These are phyloP conservation scores for Lepidostoma basale DNA, from an alignment of 1,140 invertebrate species.

Conservation along the genomic window DNA sequence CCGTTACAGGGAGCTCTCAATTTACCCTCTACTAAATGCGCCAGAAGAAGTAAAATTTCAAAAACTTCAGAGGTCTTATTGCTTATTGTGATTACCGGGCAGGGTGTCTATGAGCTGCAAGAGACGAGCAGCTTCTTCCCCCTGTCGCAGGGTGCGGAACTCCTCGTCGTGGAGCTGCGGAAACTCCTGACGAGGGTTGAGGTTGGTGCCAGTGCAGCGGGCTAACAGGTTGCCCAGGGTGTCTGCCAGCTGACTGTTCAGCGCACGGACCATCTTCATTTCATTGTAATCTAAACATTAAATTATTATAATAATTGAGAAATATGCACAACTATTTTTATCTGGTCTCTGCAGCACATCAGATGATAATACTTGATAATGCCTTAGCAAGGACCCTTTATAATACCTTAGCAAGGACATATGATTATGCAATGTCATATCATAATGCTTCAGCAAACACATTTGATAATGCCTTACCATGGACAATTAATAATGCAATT, in stretches of 20 bases:
- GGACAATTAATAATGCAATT: no score
- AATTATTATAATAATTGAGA: not conserved
- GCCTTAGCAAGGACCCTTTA: no score
- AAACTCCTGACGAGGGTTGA: constrained; percentile 82
- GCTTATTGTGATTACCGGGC: constrained; percentile 59
- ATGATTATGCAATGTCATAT: no score
- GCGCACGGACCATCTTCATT: constrained; percentile 73
- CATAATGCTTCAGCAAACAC: no score
- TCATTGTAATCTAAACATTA: constrained; percentile 81
- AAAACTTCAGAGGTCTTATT: not conserved
- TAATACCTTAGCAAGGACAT: no score
- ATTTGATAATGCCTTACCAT: no score
- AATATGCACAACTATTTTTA: no score
- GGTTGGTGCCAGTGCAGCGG: constrained; percentile 72
- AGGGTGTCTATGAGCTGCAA: constrained; percentile 63
- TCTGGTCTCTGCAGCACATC: no score
- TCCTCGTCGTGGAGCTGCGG: constrained; percentile 64
- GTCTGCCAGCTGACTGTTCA: constrained; percentile 93
- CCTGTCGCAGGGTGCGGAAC: constrained; percentile 54
- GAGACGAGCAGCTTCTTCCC: constrained; percentile 58
- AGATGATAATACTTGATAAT: no score
- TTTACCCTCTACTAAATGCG: no score
- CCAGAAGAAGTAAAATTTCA: not conserved
- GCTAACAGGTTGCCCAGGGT: constrained; percentile 91
- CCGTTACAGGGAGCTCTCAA: not conserved